Evolutionary conservation across 2,113 vertebrate species (phyloP).

Genomic region (Oryzias curvinotus): DNA sequence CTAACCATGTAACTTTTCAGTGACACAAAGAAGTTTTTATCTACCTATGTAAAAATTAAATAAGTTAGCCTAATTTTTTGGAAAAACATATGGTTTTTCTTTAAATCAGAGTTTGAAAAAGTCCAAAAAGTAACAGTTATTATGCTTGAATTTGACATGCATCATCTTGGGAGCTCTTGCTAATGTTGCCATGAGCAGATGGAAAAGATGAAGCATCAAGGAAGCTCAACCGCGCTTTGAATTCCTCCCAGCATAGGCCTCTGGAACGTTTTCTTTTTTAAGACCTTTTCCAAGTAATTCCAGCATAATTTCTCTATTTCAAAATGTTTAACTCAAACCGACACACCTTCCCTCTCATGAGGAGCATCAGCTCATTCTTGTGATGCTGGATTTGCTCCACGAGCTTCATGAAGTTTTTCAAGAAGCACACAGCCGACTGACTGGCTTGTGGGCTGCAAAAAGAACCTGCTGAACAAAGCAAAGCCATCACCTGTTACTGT

Average conservation of each 20-base stretch:
- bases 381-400: too few relatives aligned
- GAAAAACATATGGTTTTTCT: slow-evolving; percentile 31
- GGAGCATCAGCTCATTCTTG: too few relatives aligned
- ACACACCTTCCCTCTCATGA: neutral
- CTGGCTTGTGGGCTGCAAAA: too few relatives aligned
- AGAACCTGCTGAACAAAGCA: too few relatives aligned
- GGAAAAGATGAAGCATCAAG: slow-evolving; percentile 21
- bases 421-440: too few relatives aligned
- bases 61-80: slow-evolving; percentile 31
- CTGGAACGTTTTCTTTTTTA: slow-evolving; percentile 17
- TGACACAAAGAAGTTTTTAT: neutral
- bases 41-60: slow-evolving; percentile 39
- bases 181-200: slow-evolving; percentile 41
- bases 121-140: slow-evolving; percentile 40
- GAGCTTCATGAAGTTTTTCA: too few relatives aligned
- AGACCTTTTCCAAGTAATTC: slow-evolving; percentile 10
- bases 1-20: too few relatives aligned
- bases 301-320: slow-evolving; percentile 2
- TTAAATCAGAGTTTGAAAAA: slow-evolving; percentile 35
- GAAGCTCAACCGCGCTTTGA: slow-evolving; percentile 8
- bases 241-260: slow-evolving; percentile 6
- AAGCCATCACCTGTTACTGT: too few relatives aligned
- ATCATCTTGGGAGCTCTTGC: slow-evolving; percentile 21
- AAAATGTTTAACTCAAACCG: neutral
- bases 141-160: slow-evolving; percentile 44